phyloP scores from a whole-genome alignment of 2,113 vertebrate species.

The Calyptommatus sinebrachiatus region DNA sequence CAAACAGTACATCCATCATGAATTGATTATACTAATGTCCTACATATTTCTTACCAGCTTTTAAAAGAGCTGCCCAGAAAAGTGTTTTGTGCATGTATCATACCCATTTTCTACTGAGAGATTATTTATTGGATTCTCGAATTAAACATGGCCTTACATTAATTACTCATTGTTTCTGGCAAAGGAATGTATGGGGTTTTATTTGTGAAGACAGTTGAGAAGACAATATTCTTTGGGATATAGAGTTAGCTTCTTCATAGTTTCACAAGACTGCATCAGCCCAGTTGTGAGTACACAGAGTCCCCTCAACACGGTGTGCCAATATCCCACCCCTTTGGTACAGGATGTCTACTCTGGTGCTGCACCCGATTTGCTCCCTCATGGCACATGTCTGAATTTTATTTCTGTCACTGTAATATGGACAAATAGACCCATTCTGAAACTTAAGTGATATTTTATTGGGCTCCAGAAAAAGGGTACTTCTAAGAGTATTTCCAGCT shows the following conservation, averaged over 20 bases:
- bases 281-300: neutral
- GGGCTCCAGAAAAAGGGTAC: no score
- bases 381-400: no score
- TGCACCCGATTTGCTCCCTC: no score
- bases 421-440: no score
- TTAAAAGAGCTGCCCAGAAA: neutral
- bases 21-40: neutral
- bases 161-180: neutral
- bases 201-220: neutral
- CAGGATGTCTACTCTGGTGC: no score
- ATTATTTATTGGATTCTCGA: neutral
- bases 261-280: neutral
- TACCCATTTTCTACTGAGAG: neutral
- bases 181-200: neutral
- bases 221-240: neutral
- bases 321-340: no score
- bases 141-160: slow-evolving; percentile 1
- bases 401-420: no score
- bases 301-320: no score
- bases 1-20: neutral
- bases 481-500: no score
- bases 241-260: neutral
- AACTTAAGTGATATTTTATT: no score
- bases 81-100: neutral
- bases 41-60: neutral